Conservation (phyloP, 2,797 vertebrate genomes). For the Botia almorhae region DNA sequence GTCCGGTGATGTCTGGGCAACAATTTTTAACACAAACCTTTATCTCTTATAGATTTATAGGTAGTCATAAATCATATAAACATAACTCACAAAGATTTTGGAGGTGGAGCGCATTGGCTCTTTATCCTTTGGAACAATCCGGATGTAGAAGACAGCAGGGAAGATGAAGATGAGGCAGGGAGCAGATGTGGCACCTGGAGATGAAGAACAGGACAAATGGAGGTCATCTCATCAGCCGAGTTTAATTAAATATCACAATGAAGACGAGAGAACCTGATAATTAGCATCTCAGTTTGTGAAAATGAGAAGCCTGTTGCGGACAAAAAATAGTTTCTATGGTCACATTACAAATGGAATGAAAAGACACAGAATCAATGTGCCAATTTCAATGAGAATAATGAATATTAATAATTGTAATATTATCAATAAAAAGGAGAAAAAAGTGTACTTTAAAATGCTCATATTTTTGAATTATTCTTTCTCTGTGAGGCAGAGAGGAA, state of each 20-base stretch:
- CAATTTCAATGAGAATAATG: no score
- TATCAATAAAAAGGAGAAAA: no score
- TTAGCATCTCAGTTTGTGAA: background rate
- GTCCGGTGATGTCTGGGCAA: background rate
- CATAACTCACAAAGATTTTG: conserved; percentile 88
- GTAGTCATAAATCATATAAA: background rate
- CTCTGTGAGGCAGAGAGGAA: no score
- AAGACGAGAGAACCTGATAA: conserved; percentile 85
- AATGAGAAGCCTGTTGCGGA: background rate
- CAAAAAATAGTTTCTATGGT: background rate
- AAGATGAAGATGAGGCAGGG: conserved; percentile 99
- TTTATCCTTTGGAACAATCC: conserved; percentile 92
- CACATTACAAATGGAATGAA: background rate
- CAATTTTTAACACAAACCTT: background rate
- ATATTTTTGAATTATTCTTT: no score
- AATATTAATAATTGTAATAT: no score
- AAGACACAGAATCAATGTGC: background rate
- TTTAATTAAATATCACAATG: conserved; percentile 81
- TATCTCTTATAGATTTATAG: background rate
- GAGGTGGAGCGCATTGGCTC: conserved; percentile 87
- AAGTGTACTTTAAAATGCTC: no score
- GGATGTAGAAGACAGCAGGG: conserved; percentile 96
- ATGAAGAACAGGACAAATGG: conserved; percentile 15
- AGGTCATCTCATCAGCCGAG: background rate
- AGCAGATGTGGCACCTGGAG: conserved; percentile 92